These are phyloP conservation scores for Gymnopithys bicolor DNA, from an alignment of 2,797 vertebrate species.

Conservation along the genomic window DNA sequence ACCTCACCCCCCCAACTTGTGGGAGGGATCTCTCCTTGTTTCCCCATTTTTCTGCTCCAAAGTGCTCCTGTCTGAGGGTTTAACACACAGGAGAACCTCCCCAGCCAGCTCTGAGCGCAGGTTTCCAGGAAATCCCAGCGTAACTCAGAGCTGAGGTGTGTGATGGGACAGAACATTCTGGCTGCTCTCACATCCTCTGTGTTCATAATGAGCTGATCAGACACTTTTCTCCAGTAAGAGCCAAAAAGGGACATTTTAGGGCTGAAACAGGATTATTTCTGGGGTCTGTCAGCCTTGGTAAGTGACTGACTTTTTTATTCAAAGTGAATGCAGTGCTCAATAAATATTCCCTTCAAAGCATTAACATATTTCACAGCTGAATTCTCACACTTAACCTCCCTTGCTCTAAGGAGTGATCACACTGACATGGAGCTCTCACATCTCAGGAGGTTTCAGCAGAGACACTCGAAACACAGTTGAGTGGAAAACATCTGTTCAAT, in stretches of 20 bases:
- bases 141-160: neutral
- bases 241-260: neutral
- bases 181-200: neutral
- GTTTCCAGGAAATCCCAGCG: neutral
- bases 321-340: neutral
- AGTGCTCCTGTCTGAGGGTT: neutral
- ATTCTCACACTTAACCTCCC: conserved; percentile 11
- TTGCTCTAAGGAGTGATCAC: neutral
- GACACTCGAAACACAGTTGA: neutral
- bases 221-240: neutral
- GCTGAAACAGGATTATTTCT: neutral
- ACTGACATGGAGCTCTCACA: neutral
- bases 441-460: conserved; percentile 23
- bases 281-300: neutral
- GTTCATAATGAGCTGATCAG: neutral
- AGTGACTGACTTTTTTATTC: neutral
- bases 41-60: neutral
- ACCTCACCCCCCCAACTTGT: neutral
- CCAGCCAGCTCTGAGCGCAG: neutral
- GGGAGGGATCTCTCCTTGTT: neutral
- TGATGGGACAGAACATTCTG: neutral
- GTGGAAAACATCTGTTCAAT: conserved; percentile 25
- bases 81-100: neutral
- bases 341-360: conserved; percentile 10
- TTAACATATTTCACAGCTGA: neutral